Evolutionary conservation across 2,888 invertebrate genomes (phyloP).

Genomic region (Colostygia pectinataria): DNA sequence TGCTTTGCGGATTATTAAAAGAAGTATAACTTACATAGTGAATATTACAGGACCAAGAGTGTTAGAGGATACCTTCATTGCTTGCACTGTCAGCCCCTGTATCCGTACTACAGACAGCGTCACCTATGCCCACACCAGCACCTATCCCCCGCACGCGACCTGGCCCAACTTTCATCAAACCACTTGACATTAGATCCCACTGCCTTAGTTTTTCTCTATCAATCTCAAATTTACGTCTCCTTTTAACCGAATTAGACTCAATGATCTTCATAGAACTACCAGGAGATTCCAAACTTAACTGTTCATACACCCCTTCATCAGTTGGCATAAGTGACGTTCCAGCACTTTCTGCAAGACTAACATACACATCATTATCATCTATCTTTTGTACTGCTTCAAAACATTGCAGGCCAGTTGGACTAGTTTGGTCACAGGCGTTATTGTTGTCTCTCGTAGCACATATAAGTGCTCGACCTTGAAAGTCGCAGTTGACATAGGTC

Average conservation of each 20-base stretch:
- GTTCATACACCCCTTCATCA: slow-evolving; percentile 84
- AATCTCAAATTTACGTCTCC: slow-evolving; percentile 83
- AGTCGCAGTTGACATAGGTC: slow-evolving; percentile 90
- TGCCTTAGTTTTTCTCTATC: slow-evolving; percentile 93
- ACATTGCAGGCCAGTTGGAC: slow-evolving; percentile 28
- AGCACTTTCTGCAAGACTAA: slow-evolving; percentile 69
- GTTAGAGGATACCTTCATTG: slow-evolving; percentile 81
- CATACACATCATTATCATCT: slow-evolving; percentile 80
- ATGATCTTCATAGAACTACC: slow-evolving; percentile 41
- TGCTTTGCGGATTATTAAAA: slow-evolving; percentile 68
- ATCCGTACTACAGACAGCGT: slow-evolving; percentile 67
- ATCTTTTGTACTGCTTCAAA: slow-evolving; percentile 55
- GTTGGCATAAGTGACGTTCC: slow-evolving; percentile 49
- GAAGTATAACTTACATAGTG: slow-evolving; percentile 75
- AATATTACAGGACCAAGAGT: slow-evolving; percentile 72
- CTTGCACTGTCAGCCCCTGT: slow-evolving; percentile 75
- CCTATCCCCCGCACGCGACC: slow-evolving; percentile 69
- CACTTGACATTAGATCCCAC: slow-evolving; percentile 95
- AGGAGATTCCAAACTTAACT: slow-evolving; percentile 69
- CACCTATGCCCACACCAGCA: slow-evolving; percentile 60
- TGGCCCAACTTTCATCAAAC: slow-evolving; percentile 82
- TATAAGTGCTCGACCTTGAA: slow-evolving; percentile 75
- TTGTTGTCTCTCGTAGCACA: slow-evolving; percentile 48
- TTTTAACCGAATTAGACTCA: slow-evolving; percentile 33
- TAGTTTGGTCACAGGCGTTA: slow-evolving; percentile 41